These are phyloP conservation scores for Dipodomys spectabilis DNA, from an alignment of 2,113 vertebrate species.

Conservation along the genomic window DNA sequence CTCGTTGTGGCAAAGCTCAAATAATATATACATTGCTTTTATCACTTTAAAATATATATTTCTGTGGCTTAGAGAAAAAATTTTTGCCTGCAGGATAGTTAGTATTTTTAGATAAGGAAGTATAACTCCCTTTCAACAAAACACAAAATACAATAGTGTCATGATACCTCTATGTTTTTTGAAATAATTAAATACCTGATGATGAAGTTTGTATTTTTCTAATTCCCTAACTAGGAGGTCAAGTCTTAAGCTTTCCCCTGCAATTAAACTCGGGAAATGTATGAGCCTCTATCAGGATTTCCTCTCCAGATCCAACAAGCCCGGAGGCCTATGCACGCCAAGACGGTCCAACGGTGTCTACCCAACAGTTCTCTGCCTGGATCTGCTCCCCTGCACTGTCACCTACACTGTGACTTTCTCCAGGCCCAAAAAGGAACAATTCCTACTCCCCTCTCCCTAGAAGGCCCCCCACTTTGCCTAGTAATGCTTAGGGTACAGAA, in stretches of 20 bases:
- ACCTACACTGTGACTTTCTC: neutral
- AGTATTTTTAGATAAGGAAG: slow-evolving; percentile 24
- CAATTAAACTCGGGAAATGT: neutral
- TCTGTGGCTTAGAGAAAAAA: neutral
- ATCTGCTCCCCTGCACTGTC: neutral
- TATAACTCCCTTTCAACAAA: slow-evolving; percentile 30
- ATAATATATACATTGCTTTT: neutral
- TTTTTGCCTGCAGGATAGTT: neutral
- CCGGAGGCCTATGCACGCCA: neutral
- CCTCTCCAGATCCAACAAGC: neutral
- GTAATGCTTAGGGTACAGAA: neutral
- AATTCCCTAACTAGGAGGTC: neutral
- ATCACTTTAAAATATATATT: neutral
- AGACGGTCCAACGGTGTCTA: neutral
- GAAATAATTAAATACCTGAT: neutral
- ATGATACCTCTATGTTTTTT: neutral
- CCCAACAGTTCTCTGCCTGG: neutral
- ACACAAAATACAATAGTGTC: neutral
- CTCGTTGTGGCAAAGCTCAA: slow-evolving; percentile 24
- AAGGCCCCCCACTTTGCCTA: neutral
- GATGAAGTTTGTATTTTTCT: neutral
- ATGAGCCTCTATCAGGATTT: fast-evolving
- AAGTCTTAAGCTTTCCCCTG: neutral
- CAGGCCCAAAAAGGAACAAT: neutral
- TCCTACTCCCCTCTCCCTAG: neutral